Base-by-base conservation (phyloP, 2,888 invertebrate species). In the Drosophila greeni region DNA sequence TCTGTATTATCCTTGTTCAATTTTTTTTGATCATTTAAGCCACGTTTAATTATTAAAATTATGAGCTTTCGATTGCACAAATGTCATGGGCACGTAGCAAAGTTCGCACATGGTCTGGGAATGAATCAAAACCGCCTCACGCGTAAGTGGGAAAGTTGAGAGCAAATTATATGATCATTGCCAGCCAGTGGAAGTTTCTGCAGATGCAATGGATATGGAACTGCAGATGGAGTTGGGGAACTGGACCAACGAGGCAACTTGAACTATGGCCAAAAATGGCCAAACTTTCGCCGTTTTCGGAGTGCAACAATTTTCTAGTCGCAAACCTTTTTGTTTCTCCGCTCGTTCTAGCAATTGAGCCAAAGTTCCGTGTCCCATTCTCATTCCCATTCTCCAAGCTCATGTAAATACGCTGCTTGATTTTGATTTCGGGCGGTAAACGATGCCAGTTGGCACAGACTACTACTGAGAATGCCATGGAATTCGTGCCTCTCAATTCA, bases 381-480 rank as follows among this genome's bases (percentile, higher is more conserved):
- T 66, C 76, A 48, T 36, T 40, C 40, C 40, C 14, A 40, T 40
- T 24, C 23, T 42, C 8, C 42, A n/a, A 42, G 67, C 74, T 78
- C 79, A 78, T 82, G 78, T 82, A 82, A 78, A 76, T 78, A 80
- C 77, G 66, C 74, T 51, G 75, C 82, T 70, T 70, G 82, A 68
- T 76, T 82, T 75, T 80, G 79, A 80, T 82, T 80, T 80, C 65
- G 59, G 67, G 66, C 73, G 70, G 78, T 72, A 76, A 81, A 57
- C 75, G 79, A 60, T 76, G 79, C 75, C 82, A 83, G 82, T 75
- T 83, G 81, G 76, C 82, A 82, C 42, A 43, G 40, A 48, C 36
- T 43, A 23, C 36, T 43, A 55, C 11, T 7, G 42, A 23, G 43
- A 42, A 54, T 42, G 40, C 20, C n/a, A 16, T 31, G 18, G 20